A percentile compares a stretch with the other conserved stretches of the same genome.
Evolutionary conservation across 2,113 vertebrate species (phyloP).

Genomic region (Peromyscus leucopus): DNA sequence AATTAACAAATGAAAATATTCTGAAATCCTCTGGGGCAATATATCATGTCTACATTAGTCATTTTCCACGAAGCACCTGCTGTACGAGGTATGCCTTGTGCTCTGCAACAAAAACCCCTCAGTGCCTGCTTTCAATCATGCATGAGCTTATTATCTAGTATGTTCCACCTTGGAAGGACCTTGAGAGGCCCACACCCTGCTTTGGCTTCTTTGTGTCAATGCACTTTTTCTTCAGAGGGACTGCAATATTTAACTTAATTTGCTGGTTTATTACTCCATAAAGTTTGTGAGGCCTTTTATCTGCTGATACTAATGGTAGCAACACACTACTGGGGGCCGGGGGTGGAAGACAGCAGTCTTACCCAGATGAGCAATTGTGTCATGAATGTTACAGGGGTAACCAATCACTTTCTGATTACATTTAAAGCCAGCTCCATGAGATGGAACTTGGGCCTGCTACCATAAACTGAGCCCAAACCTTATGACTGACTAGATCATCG

Average conservation of each 20-base stretch:
- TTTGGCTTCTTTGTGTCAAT: not conserved
- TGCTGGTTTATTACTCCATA: not conserved
- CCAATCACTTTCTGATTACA: not conserved
- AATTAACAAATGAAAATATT: conserved; percentile 11
- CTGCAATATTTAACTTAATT: not conserved
- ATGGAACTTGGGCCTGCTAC: not conserved
- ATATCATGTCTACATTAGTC: not conserved
- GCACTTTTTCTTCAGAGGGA: not conserved
- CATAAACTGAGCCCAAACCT: too few species aligned
- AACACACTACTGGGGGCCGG: not conserved
- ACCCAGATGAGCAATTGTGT: not conserved
- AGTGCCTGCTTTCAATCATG: rapidly evolving
- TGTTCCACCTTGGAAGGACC: not conserved
- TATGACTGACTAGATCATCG: not conserved
- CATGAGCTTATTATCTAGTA: not conserved
- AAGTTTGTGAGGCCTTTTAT: not conserved
- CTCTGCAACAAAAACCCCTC: not conserved
- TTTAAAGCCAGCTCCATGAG: not conserved
- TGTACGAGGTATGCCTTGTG: not conserved
- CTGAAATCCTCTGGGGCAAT: not conserved
- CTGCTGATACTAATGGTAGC: not conserved
- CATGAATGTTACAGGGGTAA: not conserved
- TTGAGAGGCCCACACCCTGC: not conserved
- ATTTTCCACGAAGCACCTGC: not conserved
- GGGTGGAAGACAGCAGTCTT: not conserved